Conservation (phyloP, 2,888 invertebrate genomes). For the Laothoe populi region DNA sequence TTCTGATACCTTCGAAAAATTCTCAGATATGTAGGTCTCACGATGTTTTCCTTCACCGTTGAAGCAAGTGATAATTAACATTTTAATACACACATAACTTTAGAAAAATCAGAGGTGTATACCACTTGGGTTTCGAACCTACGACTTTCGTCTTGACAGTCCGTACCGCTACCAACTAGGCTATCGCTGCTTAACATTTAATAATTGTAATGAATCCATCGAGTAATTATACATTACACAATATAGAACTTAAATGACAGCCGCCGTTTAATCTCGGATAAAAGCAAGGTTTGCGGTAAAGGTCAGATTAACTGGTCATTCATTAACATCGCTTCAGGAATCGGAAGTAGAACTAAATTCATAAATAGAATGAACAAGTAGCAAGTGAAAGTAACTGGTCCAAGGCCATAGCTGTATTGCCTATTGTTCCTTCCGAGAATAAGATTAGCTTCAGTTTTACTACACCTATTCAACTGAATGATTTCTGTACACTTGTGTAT, state of each 20-base stretch:
- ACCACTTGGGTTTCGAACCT: too few species aligned
- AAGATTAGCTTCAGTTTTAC: background rate
- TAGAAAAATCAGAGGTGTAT: too few species aligned
- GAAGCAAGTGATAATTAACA: too few species aligned
- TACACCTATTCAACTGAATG: background rate
- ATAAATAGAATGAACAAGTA: background rate
- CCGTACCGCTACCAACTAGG: too few species aligned
- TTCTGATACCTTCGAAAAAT: too few species aligned
- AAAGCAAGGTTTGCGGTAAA: constrained; percentile 46
- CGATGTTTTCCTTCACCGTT: too few species aligned
- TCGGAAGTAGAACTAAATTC: constrained; percentile 35
- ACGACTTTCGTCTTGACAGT: too few species aligned
- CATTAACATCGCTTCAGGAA: constrained; percentile 32
- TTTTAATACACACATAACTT: too few species aligned
- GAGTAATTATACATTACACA: constrained; percentile 5
- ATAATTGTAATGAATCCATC: background rate
- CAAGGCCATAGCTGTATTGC: background rate
- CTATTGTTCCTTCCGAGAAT: background rate
- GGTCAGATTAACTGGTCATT: constrained; percentile 41
- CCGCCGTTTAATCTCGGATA: constrained; percentile 32
- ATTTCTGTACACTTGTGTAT: background rate
- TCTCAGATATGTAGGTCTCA: too few species aligned
- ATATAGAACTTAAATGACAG: background rate
- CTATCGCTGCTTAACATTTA: too few species aligned
- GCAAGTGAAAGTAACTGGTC: background rate